A percentile compares a stretch with the other conserved stretches of the same genome.
Evolutionary conservation across 2,113 vertebrate species (phyloP).

Genomic region (Rhinichthys klamathensis): DNA sequence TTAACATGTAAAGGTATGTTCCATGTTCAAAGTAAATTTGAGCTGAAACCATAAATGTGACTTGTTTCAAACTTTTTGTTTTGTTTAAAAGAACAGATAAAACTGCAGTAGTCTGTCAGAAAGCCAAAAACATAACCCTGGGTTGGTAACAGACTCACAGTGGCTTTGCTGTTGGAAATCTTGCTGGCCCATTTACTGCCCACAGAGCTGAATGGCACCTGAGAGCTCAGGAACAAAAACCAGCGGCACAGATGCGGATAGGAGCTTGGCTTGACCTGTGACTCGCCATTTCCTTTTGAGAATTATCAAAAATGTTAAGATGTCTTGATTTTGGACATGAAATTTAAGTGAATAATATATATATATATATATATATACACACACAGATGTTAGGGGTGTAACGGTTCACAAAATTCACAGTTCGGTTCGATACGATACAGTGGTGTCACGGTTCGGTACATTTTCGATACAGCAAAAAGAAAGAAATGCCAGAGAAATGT

Average conservation of each 20-base stretch:
- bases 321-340: too few species aligned
- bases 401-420: too few species aligned
- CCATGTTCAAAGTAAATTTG: background rate
- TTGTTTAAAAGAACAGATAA: background rate
- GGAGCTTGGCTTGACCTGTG: conserved; percentile 71
- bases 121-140: background rate
- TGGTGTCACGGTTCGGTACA: too few species aligned
- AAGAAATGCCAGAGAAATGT: too few species aligned
- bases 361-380: too few species aligned
- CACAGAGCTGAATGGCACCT: conserved; percentile 81
- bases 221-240: conserved; percentile 89
- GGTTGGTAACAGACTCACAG: conserved; percentile 63
- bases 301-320: background rate
- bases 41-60: background rate
- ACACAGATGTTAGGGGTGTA: too few species aligned
- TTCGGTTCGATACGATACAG: too few species aligned
- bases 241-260: conserved; percentile 86
- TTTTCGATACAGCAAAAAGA: too few species aligned
- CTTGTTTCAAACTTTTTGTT: background rate
- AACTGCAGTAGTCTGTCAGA: background rate
- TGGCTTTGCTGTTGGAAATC: conserved; percentile 59
- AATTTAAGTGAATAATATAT: too few species aligned
- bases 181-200: conserved; percentile 79
- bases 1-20: background rate
- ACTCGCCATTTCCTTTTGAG: conserved; percentile 76